Evolutionary conservation across 92 coral and sea anemone species (phyloP), one percentile per base, ranked within the genome.

Genomic region (Galaxea fascicularis): DNA sequence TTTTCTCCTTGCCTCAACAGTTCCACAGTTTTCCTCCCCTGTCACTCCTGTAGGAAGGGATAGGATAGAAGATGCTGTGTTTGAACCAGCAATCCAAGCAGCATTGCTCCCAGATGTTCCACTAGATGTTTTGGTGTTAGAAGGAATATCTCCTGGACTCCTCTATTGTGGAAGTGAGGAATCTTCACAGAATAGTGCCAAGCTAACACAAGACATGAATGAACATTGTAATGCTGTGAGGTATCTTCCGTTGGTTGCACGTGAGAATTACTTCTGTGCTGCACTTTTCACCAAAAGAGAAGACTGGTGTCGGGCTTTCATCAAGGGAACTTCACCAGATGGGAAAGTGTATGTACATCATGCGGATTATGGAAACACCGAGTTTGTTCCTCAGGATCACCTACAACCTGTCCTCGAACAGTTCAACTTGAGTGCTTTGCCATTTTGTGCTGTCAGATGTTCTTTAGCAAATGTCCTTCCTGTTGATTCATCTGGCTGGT

Each of bases 331-430:
- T 59, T 73, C 69, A 47, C 46, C 87, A 8, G 89, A 87, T 75
- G 93, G 90, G 10, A 56, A 77, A 39, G 80, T 82, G 1, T 52
- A 39, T 1, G 85, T 92, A 47, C 92, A 85, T 63, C 90, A 89
- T 28, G 96, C 94, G n/a, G 98, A 95, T 80, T 95, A 79, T 44
- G 98, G 98, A 15, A 92, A 92, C 81, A 80, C 76, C 26, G 95
- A 85, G 65, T 35, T 82, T 41, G 82, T 91, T 8, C 71, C 84
- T n/a, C 83, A 71, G 22, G 53, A 82, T 10, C 88, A 73, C 30
- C 73, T 94, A 31, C 92, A 95, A 22, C 98, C 98, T 12, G 75
- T 95, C 22, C 91, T 85, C 46, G 71, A 78, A 9, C 79, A 71
- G 74, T 79, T 79, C 51, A 14, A 65, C 56, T 94, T 92, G 62